Conservation (phyloP, 2,888 invertebrate species). For the Ormyrus pomaceus region DNA sequence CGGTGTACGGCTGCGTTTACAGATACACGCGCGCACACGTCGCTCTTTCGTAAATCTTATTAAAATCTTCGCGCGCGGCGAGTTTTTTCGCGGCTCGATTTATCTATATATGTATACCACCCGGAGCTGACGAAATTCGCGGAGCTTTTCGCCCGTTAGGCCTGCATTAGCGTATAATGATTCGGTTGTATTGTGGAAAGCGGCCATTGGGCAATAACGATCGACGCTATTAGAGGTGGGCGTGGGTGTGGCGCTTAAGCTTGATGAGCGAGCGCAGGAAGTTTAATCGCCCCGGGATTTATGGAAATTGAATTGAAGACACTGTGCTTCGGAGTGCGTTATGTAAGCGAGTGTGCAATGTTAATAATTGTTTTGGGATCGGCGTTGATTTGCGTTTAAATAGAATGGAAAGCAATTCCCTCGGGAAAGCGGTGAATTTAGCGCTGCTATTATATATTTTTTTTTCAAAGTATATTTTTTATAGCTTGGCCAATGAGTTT, state of each 20-base stretch:
- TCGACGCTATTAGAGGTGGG: slow-evolving; percentile 17
- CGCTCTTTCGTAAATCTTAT: slow-evolving; percentile 48
- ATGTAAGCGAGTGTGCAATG: not conserved
- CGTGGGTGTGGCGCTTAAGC: slow-evolving; percentile 13
- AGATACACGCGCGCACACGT: not conserved
- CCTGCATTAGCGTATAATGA: not conserved
- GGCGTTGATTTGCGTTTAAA: not conserved
- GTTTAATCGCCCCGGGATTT: not conserved
- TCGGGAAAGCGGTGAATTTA: too few species aligned
- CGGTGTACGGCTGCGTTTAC: too few species aligned
- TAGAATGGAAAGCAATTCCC: too few species aligned
- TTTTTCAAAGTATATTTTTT: too few species aligned
- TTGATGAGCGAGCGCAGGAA: not conserved
- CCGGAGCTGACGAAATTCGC: slow-evolving; percentile 6
- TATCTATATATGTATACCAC: not conserved
- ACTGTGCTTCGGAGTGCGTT: not conserved
- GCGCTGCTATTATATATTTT: too few species aligned
- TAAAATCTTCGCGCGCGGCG: slow-evolving; percentile 45
- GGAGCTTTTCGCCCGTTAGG: not conserved
- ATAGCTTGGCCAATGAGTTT: too few species aligned
- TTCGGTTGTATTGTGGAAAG: not conserved
- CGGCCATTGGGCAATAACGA: not conserved
- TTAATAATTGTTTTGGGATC: not conserved
- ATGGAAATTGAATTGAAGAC: not conserved
- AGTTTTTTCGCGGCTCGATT: slow-evolving; percentile 4